Evolutionary conservation across 2,113 vertebrate genomes (phyloP).

Genomic region (Larimichthys polyactis): DNA sequence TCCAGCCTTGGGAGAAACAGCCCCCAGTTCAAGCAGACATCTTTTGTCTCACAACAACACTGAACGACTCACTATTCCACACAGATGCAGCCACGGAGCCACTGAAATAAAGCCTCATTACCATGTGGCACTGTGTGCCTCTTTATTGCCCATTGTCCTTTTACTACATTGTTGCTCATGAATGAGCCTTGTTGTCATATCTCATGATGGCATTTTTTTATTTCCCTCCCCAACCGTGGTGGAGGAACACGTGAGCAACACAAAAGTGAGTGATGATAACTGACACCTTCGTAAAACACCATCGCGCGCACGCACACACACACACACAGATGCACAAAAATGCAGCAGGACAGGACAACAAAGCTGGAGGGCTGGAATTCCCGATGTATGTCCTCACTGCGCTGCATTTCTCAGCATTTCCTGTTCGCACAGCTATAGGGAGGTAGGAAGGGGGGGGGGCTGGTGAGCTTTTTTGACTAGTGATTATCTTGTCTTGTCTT

Average conservation of each 20-base stretch:
- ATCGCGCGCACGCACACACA: conserved; percentile 33
- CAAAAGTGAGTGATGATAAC: conserved; percentile 61
- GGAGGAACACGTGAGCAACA: conserved; percentile 31
- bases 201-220: conserved; percentile 62
- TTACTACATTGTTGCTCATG: conserved; percentile 61
- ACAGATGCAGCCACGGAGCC: conserved; percentile 65
- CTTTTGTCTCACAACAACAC: conserved; percentile 79
- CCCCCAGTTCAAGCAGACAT: conserved; percentile 77
- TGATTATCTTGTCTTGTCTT: conserved; percentile 53
- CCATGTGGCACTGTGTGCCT: conserved; percentile 74
- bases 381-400: conserved; percentile 73
- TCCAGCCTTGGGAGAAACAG: conserved; percentile 73
- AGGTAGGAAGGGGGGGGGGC: conserved; percentile 59
- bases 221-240: background rate
- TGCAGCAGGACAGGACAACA: conserved; percentile 81
- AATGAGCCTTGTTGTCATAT: conserved; percentile 70
- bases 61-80: conserved; percentile 73
- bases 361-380: conserved; percentile 81
- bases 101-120: conserved; percentile 76
- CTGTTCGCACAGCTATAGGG: conserved; percentile 70
- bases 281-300: conserved; percentile 69
- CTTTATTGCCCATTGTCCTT: conserved; percentile 75
- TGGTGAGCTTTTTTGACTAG: conserved; percentile 52
- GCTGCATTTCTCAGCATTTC: conserved; percentile 76
- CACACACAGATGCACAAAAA: conserved; percentile 71